Evolutionary conservation across 2,113 vertebrate genomes (phyloP), one percentile per base, ranked within the genome.

Genomic region (Percina caprodes): DNA sequence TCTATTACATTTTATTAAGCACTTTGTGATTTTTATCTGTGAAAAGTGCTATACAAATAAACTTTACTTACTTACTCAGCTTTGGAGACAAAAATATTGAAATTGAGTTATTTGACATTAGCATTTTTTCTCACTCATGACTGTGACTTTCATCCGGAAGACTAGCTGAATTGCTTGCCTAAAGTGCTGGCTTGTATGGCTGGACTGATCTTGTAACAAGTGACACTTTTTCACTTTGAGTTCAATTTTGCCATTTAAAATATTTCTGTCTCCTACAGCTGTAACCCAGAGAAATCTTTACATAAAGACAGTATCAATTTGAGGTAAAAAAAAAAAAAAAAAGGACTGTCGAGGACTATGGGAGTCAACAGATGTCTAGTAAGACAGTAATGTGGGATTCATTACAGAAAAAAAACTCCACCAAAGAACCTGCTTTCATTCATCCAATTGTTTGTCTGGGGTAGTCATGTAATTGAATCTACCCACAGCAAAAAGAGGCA

Each of bases 391-490:
- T 14, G n/a, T 23, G 11, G 18, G 18, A 26, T 23, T 54, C 19
- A 8, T 33, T 42, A 10, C 12, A 68, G 6, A 45, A 67, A 71
- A 71, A 52, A 71, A 33, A 46, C 45, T 24, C 21, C 16, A 55
- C 3, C 6, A 16, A 63, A 56, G 51, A 59, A 4, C 24, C 59
- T 61, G 23, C 66, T 71, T 79, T 61, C 68, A 77, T 77, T 82
- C 77, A 69, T 45, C 69, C n/a, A 5, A 59, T 54, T 86, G 69
- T 84, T 77, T 67, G 49, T 55, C 69, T 42, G 8, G 39, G 15
- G 51, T 24, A 55, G 56, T 56, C 39, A 6, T 78, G 91, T 91
- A 89, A 93, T 75, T 55, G 39, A 59, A 93, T 89, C 81, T 66
- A 55, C 24, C 19, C 18, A 11, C 45, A 70, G 45, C 24, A 21